Evolutionary conservation across 2,888 invertebrate species (phyloP), one percentile per base, ranked within the genome.

Genomic region (Temnothorax rugatulus): DNA sequence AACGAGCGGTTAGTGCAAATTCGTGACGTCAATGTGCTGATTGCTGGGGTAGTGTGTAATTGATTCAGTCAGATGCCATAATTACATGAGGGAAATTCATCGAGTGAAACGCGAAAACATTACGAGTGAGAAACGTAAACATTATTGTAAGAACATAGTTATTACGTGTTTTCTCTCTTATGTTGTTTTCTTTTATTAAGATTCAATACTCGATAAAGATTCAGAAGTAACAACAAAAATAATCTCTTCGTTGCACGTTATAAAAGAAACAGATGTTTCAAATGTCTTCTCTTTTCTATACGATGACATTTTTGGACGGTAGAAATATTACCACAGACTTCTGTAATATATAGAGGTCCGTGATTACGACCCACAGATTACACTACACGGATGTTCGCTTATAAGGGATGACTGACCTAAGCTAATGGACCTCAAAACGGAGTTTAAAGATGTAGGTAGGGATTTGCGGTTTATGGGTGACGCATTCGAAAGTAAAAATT

Each of bases 401-500:
- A 66, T 47, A 66, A 76, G 59, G 21, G 59, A 63, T 82, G 83
- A 79, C 86, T 86, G 86, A 87, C 83, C 87, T 84, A 71, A 82
- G 84, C 34, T 73, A 89, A 86, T 54, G 54, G 63, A 68, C 57
- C 83, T 77, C 59, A 54, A 64, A 71, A 76, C 52, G 69, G 50
- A 50, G 66, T 69, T 68, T 50, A 18, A 29, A 66, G 3, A 25
- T 13, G 52, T 34, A 79, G 79, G 63, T 44, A 71, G 59, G 18
- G 59, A 63, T 82, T 50, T 61, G 79, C 54, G 85, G 61, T n/a
- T 66, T 76, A 88, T 88, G 90, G 83, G 85, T 87, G 84, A 83
- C 74, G 29, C n/a, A 54, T 84, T 82, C 83, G 87, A 90, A 90
- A 90, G 90, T 87, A 86, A 90, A 89, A 88, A 89, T 86, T 9